Conservation (phyloP, 2,888 invertebrate species). For the Cantharis rufa region DNA sequence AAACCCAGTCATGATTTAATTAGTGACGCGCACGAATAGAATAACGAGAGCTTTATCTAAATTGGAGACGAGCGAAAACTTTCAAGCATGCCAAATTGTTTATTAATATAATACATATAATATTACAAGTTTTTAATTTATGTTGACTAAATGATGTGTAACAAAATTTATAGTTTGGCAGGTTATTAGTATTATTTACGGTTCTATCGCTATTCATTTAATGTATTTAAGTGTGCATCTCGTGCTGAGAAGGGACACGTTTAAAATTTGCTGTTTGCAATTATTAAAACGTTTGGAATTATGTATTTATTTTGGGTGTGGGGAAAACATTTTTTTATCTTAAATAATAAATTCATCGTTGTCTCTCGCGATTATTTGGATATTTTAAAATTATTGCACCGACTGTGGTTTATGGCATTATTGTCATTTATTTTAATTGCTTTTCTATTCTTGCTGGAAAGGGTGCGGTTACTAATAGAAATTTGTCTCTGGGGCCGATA, state of each 20-base stretch:
- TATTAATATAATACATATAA: background rate
- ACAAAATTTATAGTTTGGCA: slow-evolving; percentile 1
- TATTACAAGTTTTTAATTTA: slow-evolving; percentile 1
- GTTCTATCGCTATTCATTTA: background rate
- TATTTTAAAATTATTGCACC: background rate
- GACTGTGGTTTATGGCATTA: background rate
- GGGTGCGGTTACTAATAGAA: background rate
- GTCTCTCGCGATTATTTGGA: background rate
- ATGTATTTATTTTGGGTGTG: background rate
- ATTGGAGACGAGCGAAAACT: background rate
- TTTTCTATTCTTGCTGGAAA: background rate
- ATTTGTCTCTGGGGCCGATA: background rate
- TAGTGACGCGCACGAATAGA: background rate
- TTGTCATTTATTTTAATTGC: background rate
- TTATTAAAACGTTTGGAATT: background rate
- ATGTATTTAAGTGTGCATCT: slow-evolving; percentile 2
- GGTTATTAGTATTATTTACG: slow-evolving; percentile 1
- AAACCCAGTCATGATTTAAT: background rate
- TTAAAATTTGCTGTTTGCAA: slow-evolving; percentile 1
- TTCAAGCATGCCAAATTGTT: background rate
- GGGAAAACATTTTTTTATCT: background rate
- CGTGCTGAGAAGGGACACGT: background rate
- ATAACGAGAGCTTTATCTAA: background rate
- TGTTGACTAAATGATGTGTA: background rate
- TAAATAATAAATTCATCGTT: background rate